Evolutionary conservation across 1,140 invertebrate species (phyloP).

Genomic region (Agrypnia vestita): DNA sequence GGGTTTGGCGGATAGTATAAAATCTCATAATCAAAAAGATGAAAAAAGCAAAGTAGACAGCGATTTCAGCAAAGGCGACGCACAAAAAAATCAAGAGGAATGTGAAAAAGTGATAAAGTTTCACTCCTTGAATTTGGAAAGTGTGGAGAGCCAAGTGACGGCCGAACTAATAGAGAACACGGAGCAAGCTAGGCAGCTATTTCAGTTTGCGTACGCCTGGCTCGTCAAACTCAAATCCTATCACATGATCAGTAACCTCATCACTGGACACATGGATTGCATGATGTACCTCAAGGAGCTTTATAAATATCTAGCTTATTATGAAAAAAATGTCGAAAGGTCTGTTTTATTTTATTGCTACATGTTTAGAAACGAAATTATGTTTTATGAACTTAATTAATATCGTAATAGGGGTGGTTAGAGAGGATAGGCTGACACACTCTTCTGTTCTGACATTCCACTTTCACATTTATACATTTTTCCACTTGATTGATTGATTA

Average conservation of each 20-base stretch:
- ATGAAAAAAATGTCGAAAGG: slow-evolving; percentile 28
- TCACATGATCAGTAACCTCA: slow-evolving; percentile 32
- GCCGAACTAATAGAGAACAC: slow-evolving; percentile 13
- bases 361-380: neutral
- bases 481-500: neutral
- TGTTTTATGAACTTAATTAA: too few relatives aligned
- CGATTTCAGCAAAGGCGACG: slow-evolving; percentile 36
- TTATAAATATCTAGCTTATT: slow-evolving; percentile 33
- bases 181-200: slow-evolving; percentile 14
- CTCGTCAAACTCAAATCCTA: slow-evolving; percentile 27
- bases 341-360: slow-evolving; percentile 3
- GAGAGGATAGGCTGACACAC: too few relatives aligned
- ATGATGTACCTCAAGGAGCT: slow-evolving; percentile 35
- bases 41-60: neutral
- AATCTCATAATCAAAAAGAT: neutral
- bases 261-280: slow-evolving; percentile 26
- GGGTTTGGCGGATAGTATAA: neutral
- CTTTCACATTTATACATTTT: neutral
- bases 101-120: slow-evolving; percentile 3
- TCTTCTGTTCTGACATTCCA: too few relatives aligned
- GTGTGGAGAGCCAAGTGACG: slow-evolving; percentile 34
- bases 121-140: slow-evolving; percentile 29
- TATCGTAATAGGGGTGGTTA: too few relatives aligned
- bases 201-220: slow-evolving; percentile 34
- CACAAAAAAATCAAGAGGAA: slow-evolving; percentile 23